Base-by-base conservation (phyloP, 2,797 vertebrate genomes). In the Muscicapa striata region DNA sequence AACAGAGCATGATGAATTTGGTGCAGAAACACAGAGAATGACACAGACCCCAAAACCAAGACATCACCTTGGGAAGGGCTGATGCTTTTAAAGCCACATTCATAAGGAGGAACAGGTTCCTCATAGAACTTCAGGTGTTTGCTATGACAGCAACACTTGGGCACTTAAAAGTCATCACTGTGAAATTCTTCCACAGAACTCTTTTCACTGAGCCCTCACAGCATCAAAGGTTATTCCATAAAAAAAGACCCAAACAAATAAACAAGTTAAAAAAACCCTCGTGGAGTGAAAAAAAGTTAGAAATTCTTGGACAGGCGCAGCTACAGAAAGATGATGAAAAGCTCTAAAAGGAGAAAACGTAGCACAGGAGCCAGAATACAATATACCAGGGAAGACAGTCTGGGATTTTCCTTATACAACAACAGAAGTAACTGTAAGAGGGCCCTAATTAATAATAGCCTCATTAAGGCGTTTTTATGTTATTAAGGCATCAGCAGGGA, bases 341-440 rank as follows among this genome's bases (percentile, higher is more conserved):
- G 4, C 14, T 21, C 21, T 9, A 8, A 23, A 3, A 11, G 4
- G 19, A 26, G 11, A 9, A 6, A 57, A 23, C 0, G 1, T 3
- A 26, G 19, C 23, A 17, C 7, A 11, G 20, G 2, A 41, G 7
- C 7, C 23, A 20, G n/a, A 51, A 61, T 11, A 4, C 8, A 38
- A 7, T 0, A 51, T 16, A 29, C 3, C 5, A 3, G 5, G 10
- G 5, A 38, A 18, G 2, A 4, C 23, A 24, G 13, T 0, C 12
- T 9, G 24, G 8, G 9, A 11, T 13, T 34, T 9, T 7, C 23
- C 19, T 20, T 22, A 4, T 2, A 43, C 7, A 62, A 19, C 4
- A 15, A 11, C 16, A 64, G 2, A 23, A 41, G 4, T 9, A 48
- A 45, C 8, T 34, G 2, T 5, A 18, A 36, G 11, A 36, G 7